A percentile compares a stretch with the other conserved stretches of the same genome.
Evolutionary conservation across 2,113 vertebrate genomes (phyloP).

Genomic region (Pygoscelis antarcticus): DNA sequence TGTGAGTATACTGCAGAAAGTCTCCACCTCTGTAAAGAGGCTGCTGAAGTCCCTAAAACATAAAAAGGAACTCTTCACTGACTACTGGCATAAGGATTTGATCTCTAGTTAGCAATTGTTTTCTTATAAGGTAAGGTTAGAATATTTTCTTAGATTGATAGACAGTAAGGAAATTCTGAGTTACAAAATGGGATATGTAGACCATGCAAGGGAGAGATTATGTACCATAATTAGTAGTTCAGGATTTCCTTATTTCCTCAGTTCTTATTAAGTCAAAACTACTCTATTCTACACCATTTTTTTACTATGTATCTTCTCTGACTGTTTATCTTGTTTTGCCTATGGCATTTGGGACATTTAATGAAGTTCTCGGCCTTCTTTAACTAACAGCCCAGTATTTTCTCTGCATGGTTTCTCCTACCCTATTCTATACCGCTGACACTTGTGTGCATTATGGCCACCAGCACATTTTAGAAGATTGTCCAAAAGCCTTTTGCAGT

Average conservation of each 20-base stretch:
- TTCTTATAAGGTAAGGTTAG: not conserved
- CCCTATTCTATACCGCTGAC: not conserved
- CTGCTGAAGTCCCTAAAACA: not conserved
- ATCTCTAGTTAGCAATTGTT: not conserved
- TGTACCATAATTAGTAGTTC: not conserved
- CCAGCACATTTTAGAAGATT: not conserved
- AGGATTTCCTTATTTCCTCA: not conserved
- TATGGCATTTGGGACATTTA: not conserved
- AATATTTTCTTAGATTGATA: not conserved
- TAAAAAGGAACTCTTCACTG: not conserved
- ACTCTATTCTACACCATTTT: not conserved
- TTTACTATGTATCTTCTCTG: not conserved
- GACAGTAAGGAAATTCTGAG: not conserved
- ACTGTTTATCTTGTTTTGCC: not conserved
- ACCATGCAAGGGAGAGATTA: not conserved
- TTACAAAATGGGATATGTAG: not conserved
- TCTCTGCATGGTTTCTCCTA: not conserved
- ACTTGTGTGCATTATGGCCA: not conserved
- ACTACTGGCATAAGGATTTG: not conserved
- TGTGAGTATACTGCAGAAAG: not conserved
- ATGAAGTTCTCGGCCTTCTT: not conserved
- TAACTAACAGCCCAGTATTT: not conserved
- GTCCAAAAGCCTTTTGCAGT: not conserved
- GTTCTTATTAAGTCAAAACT: not conserved
- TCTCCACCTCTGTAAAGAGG: not conserved